phyloP scores from a whole-genome alignment of 2,888 invertebrate genomes.

The Unio delphinus region DNA sequence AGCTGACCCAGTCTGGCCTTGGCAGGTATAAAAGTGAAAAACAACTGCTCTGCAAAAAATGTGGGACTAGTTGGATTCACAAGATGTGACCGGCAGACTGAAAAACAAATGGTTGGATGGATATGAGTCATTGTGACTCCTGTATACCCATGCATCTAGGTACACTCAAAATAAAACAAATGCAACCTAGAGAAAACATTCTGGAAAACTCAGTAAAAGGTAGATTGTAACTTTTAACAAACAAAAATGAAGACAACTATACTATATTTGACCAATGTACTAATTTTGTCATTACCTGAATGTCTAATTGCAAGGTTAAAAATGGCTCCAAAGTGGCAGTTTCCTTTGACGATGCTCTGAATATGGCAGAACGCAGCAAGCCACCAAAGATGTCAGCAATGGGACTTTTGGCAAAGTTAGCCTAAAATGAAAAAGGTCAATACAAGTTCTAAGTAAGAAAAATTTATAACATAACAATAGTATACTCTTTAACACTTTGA shows the following conservation, averaged over 20 bases:
- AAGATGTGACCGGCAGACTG: too few species aligned
- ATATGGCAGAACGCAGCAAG: constrained; percentile 87
- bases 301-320: constrained; percentile 94
- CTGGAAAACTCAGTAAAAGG: too few species aligned
- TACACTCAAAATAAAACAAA: too few species aligned
- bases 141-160: too few species aligned
- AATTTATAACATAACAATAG: background rate
- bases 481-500: background rate
- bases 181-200: too few species aligned
- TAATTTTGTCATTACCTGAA: constrained; percentile 72
- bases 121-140: too few species aligned
- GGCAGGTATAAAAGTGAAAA: too few species aligned
- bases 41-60: too few species aligned
- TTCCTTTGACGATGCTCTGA: constrained; percentile 80
- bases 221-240: background rate
- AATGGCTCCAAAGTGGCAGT: constrained; percentile 96
- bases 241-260: background rate
- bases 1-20: too few species aligned
- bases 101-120: too few species aligned
- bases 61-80: too few species aligned
- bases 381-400: constrained; percentile 95
- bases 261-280: background rate
- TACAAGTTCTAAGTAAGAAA: background rate
- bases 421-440: constrained; percentile 66
- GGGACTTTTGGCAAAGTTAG: constrained; percentile 87